Base-by-base conservation (phyloP, 2,797 vertebrate species). In the Alcedo quadribrachys region DNA sequence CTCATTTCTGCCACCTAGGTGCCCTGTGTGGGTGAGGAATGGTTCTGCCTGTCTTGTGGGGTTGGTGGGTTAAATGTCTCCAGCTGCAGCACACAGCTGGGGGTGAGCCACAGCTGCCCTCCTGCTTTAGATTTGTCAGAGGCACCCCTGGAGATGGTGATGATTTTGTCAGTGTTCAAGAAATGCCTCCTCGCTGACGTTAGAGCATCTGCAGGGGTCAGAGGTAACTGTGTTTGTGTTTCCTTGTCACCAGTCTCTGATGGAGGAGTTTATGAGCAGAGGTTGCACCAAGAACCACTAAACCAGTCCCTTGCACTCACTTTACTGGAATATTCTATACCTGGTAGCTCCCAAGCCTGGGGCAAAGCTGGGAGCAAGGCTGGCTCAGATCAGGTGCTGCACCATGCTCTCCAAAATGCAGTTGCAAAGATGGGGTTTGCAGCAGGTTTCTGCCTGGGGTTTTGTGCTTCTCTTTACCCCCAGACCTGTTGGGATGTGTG, bases 31-130 rank as follows among this genome's bases (percentile, higher is more conserved):
- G 50, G 20, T 22, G 18, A 19, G 11, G 79, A 78, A 20, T 67
- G 67, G 45, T 61, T 37, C 20, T 75, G 76, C 19, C 10, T 2
- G 8, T 37, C 50, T 88, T 54, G 78, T 17, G 51, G 62, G 79
- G 58, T 12, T 75, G 85, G 43, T 16, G 65, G 89, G 79, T 89
- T 78, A 93, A 86, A 61, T 11, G 68, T 4, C 79, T 90, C 61
- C 90, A 89, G 92, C 92, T 94, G 94, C 11, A 6, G 2, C 5
- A 42, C 85, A 78, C 90, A 83, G 80, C 90, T 88, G 85, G 85
- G 35, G 35, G 70, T 16, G 18, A 46, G 45, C 58, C 46, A 16
- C 1, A n/a, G 93, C 83, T 90, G 75, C 1, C 5, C 13, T 15
- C 50, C 85, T 65, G 85, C 75, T 76, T n/a, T 35, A 10, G 71